These are phyloP conservation scores for Myotis vivesi DNA, from an alignment of 2,797 vertebrate genomes.

Conservation along the genomic window DNA sequence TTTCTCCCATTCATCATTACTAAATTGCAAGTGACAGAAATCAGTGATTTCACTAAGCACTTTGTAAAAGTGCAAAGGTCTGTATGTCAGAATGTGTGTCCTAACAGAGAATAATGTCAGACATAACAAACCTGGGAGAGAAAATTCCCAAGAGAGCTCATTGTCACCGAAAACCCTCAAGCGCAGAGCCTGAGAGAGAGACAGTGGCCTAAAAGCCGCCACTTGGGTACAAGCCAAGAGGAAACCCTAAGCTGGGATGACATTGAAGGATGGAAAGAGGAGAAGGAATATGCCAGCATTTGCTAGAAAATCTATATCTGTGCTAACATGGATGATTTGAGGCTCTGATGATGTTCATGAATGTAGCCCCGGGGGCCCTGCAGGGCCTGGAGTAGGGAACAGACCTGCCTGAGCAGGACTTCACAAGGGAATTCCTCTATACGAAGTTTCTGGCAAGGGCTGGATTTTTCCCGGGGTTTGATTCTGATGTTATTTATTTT, in stretches of 20 bases:
- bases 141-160: neutral
- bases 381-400: neutral
- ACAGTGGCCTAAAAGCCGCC: neutral
- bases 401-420: neutral
- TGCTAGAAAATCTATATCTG: neutral
- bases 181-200: neutral
- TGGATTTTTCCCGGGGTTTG: neutral
- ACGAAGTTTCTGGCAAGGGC: neutral
- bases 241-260: neutral
- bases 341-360: neutral
- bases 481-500: neutral
- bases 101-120: neutral
- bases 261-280: neutral
- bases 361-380: neutral
- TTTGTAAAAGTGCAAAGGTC: neutral
- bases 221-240: neutral
- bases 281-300: neutral
- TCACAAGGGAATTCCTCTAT: neutral
- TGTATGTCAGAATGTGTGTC: neutral
- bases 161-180: neutral
- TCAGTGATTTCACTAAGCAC: neutral
- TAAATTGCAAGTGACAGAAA: neutral
- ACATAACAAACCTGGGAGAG: neutral
- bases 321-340: neutral
- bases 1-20: neutral